Base-by-base conservation (phyloP, 1,140 invertebrate species). In the Phortica variegata region DNA sequence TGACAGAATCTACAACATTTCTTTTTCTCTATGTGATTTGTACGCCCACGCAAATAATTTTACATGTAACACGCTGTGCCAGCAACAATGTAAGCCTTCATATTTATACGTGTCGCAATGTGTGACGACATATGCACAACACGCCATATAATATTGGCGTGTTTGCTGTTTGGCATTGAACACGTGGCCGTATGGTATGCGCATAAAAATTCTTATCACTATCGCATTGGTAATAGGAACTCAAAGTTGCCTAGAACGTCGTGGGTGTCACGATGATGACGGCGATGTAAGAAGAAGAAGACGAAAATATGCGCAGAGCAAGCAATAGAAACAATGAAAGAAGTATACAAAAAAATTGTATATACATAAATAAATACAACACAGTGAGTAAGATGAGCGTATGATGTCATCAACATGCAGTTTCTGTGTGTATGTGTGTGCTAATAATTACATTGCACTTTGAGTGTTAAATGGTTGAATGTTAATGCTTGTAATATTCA, bases 191-290 rank as follows among this genome's bases (percentile, higher is more conserved):
- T 26, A 26, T n/a, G n/a, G n/a, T 6, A 26, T 26, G 23, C 32
- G 47, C 54, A 65, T 56, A 69, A 61, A 69, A 62, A 72, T 72
- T 72, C 68, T 72, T 72, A 72, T 72, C 68, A 72, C 63, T 69
- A 65, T 72, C 69, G 68, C 61, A 69, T 49, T 59, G 58, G 68
- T 72, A 72, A 60, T 72, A 72, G 68, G 68, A 54, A 72, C 58
- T 51, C 68, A 72, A 72, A 68, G 59, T 61, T 58, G 54, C 50
- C 34, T 54, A 72, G 68, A 53, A 65, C 65, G 68, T 65, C 50
- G 68, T 61, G 61, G 60, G 52, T 43, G 58, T 40, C 3, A 8
- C 33, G 36, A 7, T 31, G 29, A n/a, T n/a, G n/a, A n/a, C n/a
- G n/a, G n/a, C n/a, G n/a, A n/a, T n/a, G n/a, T n/a, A n/a, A n/a